Percentiles rank a stretch among this genome's conserved stretches.
These are phyloP conservation scores for Anarrhichthys ocellatus DNA, from an alignment of 2,113 vertebrate genomes.

Conservation along the genomic window DNA sequence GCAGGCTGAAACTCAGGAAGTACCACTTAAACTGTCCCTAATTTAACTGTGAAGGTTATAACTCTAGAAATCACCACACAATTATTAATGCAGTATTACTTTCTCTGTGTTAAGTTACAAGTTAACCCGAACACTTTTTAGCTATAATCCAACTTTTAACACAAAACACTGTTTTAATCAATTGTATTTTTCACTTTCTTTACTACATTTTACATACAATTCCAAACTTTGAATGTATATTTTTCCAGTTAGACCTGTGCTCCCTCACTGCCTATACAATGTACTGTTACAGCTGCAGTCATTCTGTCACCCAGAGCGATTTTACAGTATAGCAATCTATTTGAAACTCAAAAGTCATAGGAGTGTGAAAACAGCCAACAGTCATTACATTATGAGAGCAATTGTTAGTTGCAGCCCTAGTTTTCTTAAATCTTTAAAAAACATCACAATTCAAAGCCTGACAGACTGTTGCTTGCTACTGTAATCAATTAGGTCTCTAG, in stretches of 20 bases:
- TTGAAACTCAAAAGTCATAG: constrained; percentile 42
- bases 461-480: constrained; percentile 30
- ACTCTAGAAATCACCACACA: constrained; percentile 10
- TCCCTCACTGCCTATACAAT: background rate
- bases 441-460: constrained; percentile 15
- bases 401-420: background rate
- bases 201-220: background rate
- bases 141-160: background rate
- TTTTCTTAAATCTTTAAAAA: constrained; percentile 21
- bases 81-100: background rate
- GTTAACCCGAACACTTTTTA: background rate
- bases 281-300: constrained; percentile 12
- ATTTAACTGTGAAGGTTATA: constrained; percentile 18
- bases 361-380: constrained; percentile 53
- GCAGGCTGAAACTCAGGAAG: constrained; percentile 6
- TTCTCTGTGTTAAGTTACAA: background rate
- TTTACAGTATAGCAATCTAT: constrained; percentile 38
- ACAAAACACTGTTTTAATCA: background rate
- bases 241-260: background rate
- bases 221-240: background rate
- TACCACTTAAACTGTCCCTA: constrained; percentile 35
- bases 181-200: background rate
- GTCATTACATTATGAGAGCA: constrained; percentile 15
- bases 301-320: constrained; percentile 5
- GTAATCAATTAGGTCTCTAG: constrained; percentile 64